These are phyloP conservation scores for Drosophila rellima DNA, from an alignment of 2,888 invertebrate genomes.

Conservation along the genomic window DNA sequence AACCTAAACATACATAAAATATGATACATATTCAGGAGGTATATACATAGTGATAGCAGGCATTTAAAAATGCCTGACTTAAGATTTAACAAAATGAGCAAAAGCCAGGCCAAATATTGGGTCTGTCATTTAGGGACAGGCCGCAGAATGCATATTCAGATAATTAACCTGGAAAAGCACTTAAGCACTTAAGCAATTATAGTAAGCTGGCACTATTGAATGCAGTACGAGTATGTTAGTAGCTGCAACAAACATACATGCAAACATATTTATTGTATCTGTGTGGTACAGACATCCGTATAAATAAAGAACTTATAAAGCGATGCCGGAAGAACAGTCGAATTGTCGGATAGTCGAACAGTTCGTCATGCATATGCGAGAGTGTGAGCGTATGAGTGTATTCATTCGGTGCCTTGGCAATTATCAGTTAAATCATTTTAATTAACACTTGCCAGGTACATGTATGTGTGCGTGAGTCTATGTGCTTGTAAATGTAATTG, in stretches of 20 bases:
- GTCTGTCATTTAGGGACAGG: constrained; percentile 13
- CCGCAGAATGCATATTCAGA: constrained; percentile 54
- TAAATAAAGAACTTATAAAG: constrained; percentile 39
- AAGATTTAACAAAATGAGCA: constrained; percentile 47
- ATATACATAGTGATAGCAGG: constrained; percentile 25
- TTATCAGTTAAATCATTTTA: constrained; percentile 80
- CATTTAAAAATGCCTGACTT: constrained; percentile 36
- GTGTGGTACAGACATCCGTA: constrained; percentile 20
- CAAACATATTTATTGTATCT: background rate
- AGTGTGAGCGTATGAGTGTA: constrained; percentile 24
- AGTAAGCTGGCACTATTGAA: constrained; percentile 29
- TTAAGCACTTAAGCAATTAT: constrained; percentile 73
- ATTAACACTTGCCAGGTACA: constrained; percentile 73
- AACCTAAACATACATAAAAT: constrained; percentile 39
- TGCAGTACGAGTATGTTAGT: constrained; percentile 8
- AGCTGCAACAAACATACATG: constrained; percentile 12
- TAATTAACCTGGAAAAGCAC: constrained; percentile 80
- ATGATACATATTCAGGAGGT: constrained; percentile 29
- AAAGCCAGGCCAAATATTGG: constrained; percentile 37
- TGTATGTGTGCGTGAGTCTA: constrained; percentile 12
- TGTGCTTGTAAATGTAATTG: constrained; percentile 44
- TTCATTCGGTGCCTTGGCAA: constrained; percentile 56
- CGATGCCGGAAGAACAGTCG: constrained; percentile 44
- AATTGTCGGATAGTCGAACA: constrained; percentile 24
- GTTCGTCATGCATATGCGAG: constrained; percentile 46